phyloP scores from a whole-genome alignment of 1,140 invertebrate genomes.

The Pygmarrhopalites habei region DNA sequence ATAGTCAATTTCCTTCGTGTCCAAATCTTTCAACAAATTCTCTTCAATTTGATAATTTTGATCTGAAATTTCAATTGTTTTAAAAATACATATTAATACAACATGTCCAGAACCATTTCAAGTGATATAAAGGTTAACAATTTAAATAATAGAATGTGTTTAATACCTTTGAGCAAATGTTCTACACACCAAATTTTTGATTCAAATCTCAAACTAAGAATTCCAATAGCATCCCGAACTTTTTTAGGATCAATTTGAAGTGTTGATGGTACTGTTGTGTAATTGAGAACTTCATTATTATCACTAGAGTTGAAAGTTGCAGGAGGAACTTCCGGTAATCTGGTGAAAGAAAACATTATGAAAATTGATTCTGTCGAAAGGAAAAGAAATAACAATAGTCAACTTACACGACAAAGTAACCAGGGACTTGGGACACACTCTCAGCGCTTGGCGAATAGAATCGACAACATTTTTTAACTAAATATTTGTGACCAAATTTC shows the following conservation, averaged over 20 bases:
- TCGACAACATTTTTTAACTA: too few relatives aligned
- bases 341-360: too few relatives aligned
- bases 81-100: neutral
- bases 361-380: too few relatives aligned
- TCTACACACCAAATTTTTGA: constrained; percentile 60
- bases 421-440: too few relatives aligned
- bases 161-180: constrained; percentile 45
- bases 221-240: constrained; percentile 71
- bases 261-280: constrained; percentile 68
- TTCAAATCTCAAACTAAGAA: constrained; percentile 75
- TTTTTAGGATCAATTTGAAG: constrained; percentile 70
- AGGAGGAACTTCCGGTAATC: constrained; percentile 82
- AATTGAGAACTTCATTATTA: constrained; percentile 64
- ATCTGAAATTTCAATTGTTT: neutral
- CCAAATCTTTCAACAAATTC: neutral
- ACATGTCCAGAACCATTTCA: neutral
- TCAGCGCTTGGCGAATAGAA: too few relatives aligned
- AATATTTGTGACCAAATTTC: too few relatives aligned
- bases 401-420: too few relatives aligned
- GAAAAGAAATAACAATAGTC: too few relatives aligned
- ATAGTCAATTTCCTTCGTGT: neutral
- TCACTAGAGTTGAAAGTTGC: constrained; percentile 54
- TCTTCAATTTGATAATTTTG: neutral
- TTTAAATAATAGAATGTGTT: neutral
- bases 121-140: neutral